Conservation (phyloP, 1,140 invertebrate species). For the Drosophila fuyamai region DNA sequence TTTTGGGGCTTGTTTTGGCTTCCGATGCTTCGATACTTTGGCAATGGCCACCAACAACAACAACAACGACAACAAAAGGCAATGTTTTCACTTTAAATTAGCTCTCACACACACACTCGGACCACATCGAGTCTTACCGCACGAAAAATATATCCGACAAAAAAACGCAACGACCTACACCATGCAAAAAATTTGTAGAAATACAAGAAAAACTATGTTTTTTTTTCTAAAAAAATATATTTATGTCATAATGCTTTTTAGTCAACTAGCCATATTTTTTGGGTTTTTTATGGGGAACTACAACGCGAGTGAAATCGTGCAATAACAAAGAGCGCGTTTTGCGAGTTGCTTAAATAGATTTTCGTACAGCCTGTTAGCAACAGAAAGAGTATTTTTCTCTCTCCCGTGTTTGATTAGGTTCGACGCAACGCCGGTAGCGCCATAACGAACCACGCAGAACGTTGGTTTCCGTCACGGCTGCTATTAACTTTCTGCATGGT, state of each 20-base stretch:
- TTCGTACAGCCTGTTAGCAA: background rate
- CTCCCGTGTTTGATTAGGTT: background rate
- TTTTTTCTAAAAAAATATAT: slow-evolving; percentile 3
- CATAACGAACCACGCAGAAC: no score
- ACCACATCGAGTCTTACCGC: slow-evolving; percentile 35
- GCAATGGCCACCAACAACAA: slow-evolving; percentile 6
- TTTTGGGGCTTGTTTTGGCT: slow-evolving; percentile 41
- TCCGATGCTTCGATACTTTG: slow-evolving; percentile 16
- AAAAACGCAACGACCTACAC: background rate
- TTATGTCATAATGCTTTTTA: background rate
- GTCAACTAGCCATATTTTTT: slow-evolving; percentile 14
- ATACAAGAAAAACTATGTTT: background rate
- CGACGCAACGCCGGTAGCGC: background rate
- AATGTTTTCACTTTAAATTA: slow-evolving; percentile 43
- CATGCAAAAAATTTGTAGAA: background rate
- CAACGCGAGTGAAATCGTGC: slow-evolving; percentile 11
- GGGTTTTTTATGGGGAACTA: background rate
- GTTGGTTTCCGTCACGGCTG: no score
- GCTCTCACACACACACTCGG: slow-evolving; percentile 17
- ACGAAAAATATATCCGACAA: slow-evolving; percentile 22
- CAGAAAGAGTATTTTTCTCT: background rate
- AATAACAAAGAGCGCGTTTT: slow-evolving; percentile 10
- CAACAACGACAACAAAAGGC: slow-evolving; percentile 24
- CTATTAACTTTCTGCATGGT: no score
- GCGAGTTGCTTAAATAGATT: slow-evolving; percentile 12